These are phyloP conservation scores for Salvelinus sp. DNA, from an alignment of 2,113 vertebrate genomes.

Conservation along the genomic window DNA sequence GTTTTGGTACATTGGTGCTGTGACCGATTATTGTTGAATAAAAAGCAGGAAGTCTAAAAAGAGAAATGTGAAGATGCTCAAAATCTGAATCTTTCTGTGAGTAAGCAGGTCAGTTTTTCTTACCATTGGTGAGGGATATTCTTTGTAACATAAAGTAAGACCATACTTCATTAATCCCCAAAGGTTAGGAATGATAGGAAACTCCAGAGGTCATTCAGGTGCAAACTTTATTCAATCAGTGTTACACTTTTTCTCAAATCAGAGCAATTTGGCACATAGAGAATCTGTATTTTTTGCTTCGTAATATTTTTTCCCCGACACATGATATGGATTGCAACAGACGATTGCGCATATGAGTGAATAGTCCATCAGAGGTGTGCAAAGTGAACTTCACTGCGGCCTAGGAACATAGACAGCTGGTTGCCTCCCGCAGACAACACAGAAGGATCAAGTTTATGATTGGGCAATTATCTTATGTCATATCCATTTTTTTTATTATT, in stretches of 20 bases:
- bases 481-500: slow-evolving; percentile 69
- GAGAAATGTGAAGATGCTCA: slow-evolving; percentile 10
- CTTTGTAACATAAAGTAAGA: not conserved
- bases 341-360: slow-evolving; percentile 62
- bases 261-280: slow-evolving; percentile 70
- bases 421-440: slow-evolving; percentile 61
- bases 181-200: no score
- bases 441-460: slow-evolving; percentile 61
- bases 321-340: slow-evolving; percentile 59
- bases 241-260: slow-evolving; percentile 59
- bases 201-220: slow-evolving; percentile 6
- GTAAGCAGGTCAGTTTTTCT: slow-evolving; percentile 6
- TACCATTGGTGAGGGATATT: not conserved
- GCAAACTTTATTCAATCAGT: slow-evolving; percentile 73
- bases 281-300: slow-evolving; percentile 67
- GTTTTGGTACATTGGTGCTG: not conserved
- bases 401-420: not conserved
- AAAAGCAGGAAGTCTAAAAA: no score
- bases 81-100: not conserved
- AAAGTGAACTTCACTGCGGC: slow-evolving; percentile 51
- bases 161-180: no score
- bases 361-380: slow-evolving; percentile 48
- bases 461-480: slow-evolving; percentile 62
- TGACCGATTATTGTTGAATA: not conserved
- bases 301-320: slow-evolving; percentile 56